Evolutionary conservation across 2,888 invertebrate genomes (phyloP).

Genomic region (Escarpia spicata): DNA sequence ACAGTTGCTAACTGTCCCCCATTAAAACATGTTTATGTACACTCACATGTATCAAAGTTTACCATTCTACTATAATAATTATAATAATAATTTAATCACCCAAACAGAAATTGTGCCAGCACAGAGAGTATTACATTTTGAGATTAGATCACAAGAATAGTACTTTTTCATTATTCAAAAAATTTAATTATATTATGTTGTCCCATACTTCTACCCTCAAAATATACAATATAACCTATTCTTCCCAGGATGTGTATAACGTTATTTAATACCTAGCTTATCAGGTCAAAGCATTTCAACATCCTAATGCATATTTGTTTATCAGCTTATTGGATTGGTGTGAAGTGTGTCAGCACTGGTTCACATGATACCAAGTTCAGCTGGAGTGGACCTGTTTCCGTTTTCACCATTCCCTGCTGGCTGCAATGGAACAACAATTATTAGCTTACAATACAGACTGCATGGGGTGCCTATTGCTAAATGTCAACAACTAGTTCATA

Average conservation of each 20-base stretch:
- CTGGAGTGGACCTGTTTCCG: neutral
- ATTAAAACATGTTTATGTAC: too few relatives aligned
- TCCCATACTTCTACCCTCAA: neutral
- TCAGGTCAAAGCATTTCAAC: neutral
- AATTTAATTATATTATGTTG: neutral
- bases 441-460: neutral
- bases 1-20: too few relatives aligned
- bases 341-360: neutral
- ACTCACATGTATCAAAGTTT: too few relatives aligned
- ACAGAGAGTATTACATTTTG: too few relatives aligned
- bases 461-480: neutral
- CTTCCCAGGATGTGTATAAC: neutral
- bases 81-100: too few relatives aligned
- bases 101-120: too few relatives aligned
- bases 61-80: too few relatives aligned
- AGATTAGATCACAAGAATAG: too few relatives aligned
- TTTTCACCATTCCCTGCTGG: neutral
- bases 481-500: neutral
- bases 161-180: too few relatives aligned
- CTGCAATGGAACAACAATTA: neutral
- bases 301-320: neutral
- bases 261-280: neutral
- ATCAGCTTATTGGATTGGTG: neutral
- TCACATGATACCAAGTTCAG: neutral
- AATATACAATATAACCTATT: neutral